Evolutionary conservation across 2,888 invertebrate genomes (phyloP).

Genomic region (Perithous albicinctus): DNA sequence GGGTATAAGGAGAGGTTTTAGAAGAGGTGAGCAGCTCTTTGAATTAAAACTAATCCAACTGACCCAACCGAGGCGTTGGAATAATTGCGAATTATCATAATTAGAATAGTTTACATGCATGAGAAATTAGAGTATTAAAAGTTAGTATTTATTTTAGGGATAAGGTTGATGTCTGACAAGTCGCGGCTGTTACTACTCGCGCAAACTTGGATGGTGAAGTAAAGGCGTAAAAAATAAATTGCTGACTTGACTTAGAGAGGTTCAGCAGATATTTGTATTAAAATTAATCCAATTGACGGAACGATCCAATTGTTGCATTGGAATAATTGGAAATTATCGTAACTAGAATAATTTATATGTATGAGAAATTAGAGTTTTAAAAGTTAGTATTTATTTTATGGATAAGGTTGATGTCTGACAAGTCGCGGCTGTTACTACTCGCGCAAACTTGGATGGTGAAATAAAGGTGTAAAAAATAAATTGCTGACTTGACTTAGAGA

Average conservation of each 20-base stretch:
- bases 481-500: no score
- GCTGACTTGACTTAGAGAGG: no score
- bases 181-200: background rate
- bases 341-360: background rate
- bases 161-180: background rate
- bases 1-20: background rate
- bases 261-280: constrained; percentile 28
- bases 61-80: constrained; percentile 15
- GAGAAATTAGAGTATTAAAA: background rate
- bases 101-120: background rate
- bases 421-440: background rate
- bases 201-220: no score
- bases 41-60: constrained; percentile 52
- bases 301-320: constrained; percentile 2
- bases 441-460: no score
- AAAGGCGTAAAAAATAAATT: no score
- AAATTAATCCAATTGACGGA: constrained; percentile 50
- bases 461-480: no score
- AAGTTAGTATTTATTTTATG: background rate
- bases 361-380: background rate
- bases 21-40: constrained; percentile 5
- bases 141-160: background rate
- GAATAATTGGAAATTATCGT: background rate
- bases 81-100: background rate
- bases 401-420: background rate